A percentile compares a stretch with the other conserved stretches of the same genome.
phyloP scores from a whole-genome alignment of 37 sponge, comb jelly and placozoan genomes.

The Axinella damicornis region DNA sequence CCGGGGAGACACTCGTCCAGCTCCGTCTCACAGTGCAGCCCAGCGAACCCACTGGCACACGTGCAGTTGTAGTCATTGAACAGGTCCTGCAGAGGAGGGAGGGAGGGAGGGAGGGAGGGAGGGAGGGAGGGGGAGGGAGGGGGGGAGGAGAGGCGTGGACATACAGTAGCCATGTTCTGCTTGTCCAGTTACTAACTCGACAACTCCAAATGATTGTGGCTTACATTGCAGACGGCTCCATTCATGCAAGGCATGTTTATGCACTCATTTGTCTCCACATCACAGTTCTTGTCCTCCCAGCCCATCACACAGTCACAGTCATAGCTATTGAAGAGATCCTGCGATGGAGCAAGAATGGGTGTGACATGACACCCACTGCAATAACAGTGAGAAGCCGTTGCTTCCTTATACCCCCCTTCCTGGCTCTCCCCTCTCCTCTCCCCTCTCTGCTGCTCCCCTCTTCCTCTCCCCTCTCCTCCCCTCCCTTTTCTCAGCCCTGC shows the following conservation, averaged over 20 bases:
- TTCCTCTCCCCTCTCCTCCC: not conserved
- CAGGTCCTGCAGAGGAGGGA: not conserved
- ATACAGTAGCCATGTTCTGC: no score
- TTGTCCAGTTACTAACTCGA: no score
- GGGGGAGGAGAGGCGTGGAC: no score
- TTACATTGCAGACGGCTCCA: slow-evolving; percentile 5
- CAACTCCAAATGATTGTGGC: no score
- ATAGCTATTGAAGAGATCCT: no score
- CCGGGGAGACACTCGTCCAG: not conserved
- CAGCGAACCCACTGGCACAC: not conserved
- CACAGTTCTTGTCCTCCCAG: slow-evolving; percentile 7
- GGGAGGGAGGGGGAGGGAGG: no score
- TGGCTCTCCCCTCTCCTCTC: not conserved
- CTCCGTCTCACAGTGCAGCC: not conserved
- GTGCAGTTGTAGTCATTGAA: slow-evolving; percentile 10
- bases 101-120: no score
- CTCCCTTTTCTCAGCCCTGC: not conserved
- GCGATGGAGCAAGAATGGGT: not conserved
- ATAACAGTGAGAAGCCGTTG: no score
- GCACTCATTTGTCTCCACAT: slow-evolving; percentile 11
- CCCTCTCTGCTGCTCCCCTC: no score
- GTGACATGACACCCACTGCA: not conserved
- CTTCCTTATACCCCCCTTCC: not conserved
- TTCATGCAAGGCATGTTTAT: not conserved
- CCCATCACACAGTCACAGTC: slow-evolving; percentile 7